A percentile compares a stretch with the other conserved stretches of the same genome.
Evolutionary conservation across 2,797 vertebrate genomes (phyloP).

Genomic region (Rhabdophis nuchalis): DNA sequence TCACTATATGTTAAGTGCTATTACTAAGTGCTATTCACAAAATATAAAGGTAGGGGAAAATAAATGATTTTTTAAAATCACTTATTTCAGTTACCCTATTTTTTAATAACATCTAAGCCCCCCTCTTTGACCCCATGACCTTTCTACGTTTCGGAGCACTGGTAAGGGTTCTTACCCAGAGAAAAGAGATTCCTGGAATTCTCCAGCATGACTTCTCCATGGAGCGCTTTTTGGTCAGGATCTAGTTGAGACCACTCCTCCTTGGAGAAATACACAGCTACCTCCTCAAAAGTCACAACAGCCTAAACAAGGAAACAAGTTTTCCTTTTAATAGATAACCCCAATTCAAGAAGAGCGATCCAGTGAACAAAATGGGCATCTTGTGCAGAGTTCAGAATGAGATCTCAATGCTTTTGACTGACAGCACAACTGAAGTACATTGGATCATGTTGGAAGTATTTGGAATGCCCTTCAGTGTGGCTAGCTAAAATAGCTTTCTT

Average conservation of each 20-base stretch:
- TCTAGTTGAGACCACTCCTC: not conserved
- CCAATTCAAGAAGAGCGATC: not conserved
- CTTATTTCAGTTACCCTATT: not conserved
- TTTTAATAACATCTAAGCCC: not conserved
- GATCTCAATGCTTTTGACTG: not conserved
- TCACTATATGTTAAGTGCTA: too few species aligned
- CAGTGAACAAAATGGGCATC: not conserved
- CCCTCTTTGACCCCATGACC: not conserved
- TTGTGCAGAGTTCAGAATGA: not conserved
- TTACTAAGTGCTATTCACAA: too few species aligned
- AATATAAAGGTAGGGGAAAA: too few species aligned
- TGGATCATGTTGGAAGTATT: not conserved
- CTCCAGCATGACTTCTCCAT: not conserved
- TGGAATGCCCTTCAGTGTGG: too few species aligned
- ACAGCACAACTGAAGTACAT: not conserved
- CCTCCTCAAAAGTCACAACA: not conserved
- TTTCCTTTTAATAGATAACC: not conserved
- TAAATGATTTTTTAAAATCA: too few species aligned
- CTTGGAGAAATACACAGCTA: not conserved
- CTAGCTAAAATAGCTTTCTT: too few species aligned
- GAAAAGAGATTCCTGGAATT: not conserved
- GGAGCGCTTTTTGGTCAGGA: not conserved
- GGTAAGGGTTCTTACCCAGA: not conserved
- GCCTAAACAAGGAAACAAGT: not conserved
- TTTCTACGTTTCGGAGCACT: not conserved